These are phyloP conservation scores for Hirundo rustica DNA, from an alignment of 2,797 vertebrate species.

Conservation along the genomic window DNA sequence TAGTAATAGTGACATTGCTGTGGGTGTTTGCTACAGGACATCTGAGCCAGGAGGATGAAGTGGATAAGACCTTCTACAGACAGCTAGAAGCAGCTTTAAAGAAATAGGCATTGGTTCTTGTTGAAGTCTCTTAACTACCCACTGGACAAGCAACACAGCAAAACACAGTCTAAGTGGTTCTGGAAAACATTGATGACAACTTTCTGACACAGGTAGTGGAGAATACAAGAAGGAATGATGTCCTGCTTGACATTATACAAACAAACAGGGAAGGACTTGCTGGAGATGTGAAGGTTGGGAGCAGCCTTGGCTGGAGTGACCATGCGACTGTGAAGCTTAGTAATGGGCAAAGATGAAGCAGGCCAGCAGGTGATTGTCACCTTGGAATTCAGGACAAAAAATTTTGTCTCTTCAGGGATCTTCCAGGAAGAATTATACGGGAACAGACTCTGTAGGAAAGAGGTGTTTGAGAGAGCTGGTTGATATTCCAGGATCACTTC, in stretches of 20 bases:
- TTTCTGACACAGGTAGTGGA: background rate
- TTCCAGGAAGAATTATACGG: background rate
- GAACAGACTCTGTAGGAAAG: background rate
- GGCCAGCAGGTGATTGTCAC: background rate
- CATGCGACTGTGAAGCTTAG: background rate
- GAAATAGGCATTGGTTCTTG: background rate
- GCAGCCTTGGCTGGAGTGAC: background rate
- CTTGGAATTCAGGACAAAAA: background rate
- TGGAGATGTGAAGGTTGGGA: background rate
- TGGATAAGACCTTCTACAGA: background rate
- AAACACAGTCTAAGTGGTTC: background rate
- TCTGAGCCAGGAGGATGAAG: background rate
- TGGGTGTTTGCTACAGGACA: background rate
- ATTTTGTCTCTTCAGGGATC: background rate
- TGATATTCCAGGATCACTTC: background rate
- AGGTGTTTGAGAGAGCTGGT: background rate
- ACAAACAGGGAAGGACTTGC: background rate
- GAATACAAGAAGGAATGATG: background rate
- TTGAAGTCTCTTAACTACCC: background rate
- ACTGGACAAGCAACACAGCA: background rate
- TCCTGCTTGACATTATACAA: background rate
- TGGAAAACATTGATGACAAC: background rate
- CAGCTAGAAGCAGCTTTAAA: background rate
- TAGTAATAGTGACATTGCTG: background rate
- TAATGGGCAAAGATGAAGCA: background rate